These are phyloP conservation scores for Pelodytes ibericus DNA, from an alignment of 2,797 vertebrate species.

Conservation along the genomic window DNA sequence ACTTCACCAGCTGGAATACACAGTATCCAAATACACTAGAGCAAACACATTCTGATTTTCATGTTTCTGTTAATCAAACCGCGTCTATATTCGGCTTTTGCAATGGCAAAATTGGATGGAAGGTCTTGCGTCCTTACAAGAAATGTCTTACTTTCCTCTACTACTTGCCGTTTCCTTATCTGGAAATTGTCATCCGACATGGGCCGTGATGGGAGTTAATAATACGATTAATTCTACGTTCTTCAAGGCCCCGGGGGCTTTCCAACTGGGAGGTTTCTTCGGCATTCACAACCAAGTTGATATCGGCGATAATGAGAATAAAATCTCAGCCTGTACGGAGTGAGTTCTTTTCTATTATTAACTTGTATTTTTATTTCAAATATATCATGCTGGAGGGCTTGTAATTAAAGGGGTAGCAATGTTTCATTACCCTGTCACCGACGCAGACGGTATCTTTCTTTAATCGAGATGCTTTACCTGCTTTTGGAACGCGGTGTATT, in stretches of 20 bases:
- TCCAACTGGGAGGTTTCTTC: constrained; percentile 69
- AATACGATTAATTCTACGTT: not conserved
- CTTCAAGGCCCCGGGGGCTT: constrained; percentile 10
- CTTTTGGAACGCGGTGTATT: too few species aligned
- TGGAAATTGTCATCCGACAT: not conserved
- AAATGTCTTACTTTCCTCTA: constrained; percentile 15
- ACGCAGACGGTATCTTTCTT: not conserved
- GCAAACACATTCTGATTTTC: constrained; percentile 38
- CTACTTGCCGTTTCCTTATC: not conserved
- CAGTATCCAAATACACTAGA: constrained; percentile 25
- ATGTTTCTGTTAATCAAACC: constrained; percentile 23
- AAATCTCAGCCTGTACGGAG: constrained; percentile 13
- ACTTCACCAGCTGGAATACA: constrained; percentile 12
- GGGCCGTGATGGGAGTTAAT: not conserved
- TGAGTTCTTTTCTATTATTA: constrained; percentile 1
- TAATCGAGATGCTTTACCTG: too few species aligned
- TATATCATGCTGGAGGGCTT: not conserved
- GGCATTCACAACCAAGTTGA: constrained; percentile 54
- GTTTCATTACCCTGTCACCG: not conserved
- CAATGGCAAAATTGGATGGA: constrained; percentile 10
- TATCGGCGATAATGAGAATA: not conserved
- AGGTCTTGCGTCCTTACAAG: not conserved
- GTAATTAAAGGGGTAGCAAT: not conserved
- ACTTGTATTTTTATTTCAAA: not conserved
- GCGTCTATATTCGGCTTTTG: constrained; percentile 1